Evolutionary conservation across 2,888 invertebrate species (phyloP), one percentile per base, ranked within the genome.

Genomic region (Hypolimnas misippus): DNA sequence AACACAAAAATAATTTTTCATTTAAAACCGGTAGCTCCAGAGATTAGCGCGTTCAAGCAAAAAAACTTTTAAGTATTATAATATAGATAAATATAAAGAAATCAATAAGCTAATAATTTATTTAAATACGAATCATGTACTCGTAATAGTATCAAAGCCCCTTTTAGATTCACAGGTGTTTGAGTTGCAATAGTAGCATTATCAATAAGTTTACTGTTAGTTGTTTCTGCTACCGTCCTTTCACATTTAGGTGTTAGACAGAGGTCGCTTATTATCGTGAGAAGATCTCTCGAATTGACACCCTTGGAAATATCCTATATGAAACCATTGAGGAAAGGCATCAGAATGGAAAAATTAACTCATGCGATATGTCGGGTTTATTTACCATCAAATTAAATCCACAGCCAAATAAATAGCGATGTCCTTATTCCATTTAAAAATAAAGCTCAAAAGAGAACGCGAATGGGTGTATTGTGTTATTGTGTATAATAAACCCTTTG

Each of bases 261-360:
- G 53, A 49, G 38, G 33, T 44, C 29, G 21, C 44, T 56, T 61
- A 67, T 67, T 62, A 69, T 73, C 87, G 87, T 87, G 87, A 82
- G 87, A 87, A 87, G 65, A 68, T 75, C 68, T 68, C 68, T 69
- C 73, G 70, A 76, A 70, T 69, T 73, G 71, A 72, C 76, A 77
- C 81, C 82, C 80, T 78, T 75, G 79, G 77, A 82, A 77, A 78
- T 78, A 78, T 78, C 76, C 79, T 76, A 77, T 77, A 77, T 65
- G 69, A 73, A 68, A 70, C 75, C 67, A 88, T 89, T 87, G 82
- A 88, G 72, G 71, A 70, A 73, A 89, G 86, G 90, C 86, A 87
- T 83, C 77, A 85, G 87, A 78, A 82, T 82, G 87, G 83, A 87
- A 90, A 89, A 86, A 88, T 85, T 84, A 83, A 86, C 86, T 81